Base-by-base conservation (phyloP, 1,140 invertebrate species). In the Lepidotrigona ventralis region DNA sequence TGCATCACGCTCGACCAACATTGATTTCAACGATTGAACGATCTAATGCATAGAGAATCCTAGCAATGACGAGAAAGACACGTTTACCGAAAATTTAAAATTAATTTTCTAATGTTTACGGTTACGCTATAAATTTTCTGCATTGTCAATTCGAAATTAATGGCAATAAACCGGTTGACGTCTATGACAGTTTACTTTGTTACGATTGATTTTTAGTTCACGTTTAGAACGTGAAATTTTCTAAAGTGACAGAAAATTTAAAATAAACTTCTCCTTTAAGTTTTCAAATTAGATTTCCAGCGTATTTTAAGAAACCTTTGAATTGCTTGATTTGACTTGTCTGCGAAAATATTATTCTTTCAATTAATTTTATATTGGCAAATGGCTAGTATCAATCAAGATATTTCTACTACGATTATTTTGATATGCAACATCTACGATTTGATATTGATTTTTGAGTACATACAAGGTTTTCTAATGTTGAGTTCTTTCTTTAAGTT, bases 1-100 rank as follows among this genome's bases (percentile, higher is more conserved):
- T 19, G 17, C 29, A 70, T 74, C 70, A 72, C 33, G 78, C 68
- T 80, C 56, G 79, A 74, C 26, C n/a, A 12, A n/a, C 46, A 29
- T 64, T 58, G n/a, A 63, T 63, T 53, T 51, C 56, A 17, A n/a
- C 51, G 23, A 79, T 70, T 60, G 53, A 26, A 58, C 21, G 54
- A 33, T 12, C 14, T 17, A 23, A 23, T 74, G 15, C 39, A 15
- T 15, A 15, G 68, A 46, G 33, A 46, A 70, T 70, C 11, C 4
- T 51, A 46, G 39, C 33, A 3, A 70, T n/a, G n/a, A n/a, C 14
- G 1, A n/a, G 3, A 5, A 8, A 46, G 12, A 39, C 17, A 68
- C 1, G 8, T 11, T 46, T 39, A n/a, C 23, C 23, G 58, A 60
- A 60, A n/a, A 60, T 60, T 60, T 60, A 3, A 21, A 14, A 60